Evolutionary conservation across 2,113 vertebrate genomes (phyloP).

Genomic region (Trematocara variabile): DNA sequence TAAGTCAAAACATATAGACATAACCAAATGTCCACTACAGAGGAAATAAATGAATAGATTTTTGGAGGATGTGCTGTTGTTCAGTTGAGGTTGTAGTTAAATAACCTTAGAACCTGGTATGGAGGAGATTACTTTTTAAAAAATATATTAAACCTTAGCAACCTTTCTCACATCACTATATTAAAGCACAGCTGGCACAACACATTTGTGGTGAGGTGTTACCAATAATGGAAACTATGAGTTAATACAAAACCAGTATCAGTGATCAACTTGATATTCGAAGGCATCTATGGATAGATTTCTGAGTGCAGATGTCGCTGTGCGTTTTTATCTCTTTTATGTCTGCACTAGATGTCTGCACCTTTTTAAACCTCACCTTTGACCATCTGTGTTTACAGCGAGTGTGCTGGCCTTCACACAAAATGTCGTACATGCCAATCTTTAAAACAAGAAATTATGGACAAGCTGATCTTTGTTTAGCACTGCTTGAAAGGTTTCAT

Average conservation of each 20-base stretch:
- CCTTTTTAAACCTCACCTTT: neutral
- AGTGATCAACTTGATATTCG: neutral
- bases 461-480: neutral
- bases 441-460: neutral
- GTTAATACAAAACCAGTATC: neutral
- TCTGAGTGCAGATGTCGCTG: neutral
- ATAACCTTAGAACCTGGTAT: neutral
- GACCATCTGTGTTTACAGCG: neutral
- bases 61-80: neutral
- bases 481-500: neutral
- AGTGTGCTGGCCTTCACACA: neutral
- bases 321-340: neutral
- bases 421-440: neutral
- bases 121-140: fast-evolving
- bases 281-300: neutral
- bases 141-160: neutral
- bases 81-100: neutral
- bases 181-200: neutral
- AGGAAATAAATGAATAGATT: neutral
- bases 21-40: neutral
- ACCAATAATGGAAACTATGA: neutral
- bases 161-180: neutral
- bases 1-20: neutral
- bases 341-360: neutral
- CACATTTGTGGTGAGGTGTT: neutral